Evolutionary conservation across 2,797 vertebrate species (phyloP), one percentile per base, ranked within the genome.

Genomic region (Eospalax fontanierii): DNA sequence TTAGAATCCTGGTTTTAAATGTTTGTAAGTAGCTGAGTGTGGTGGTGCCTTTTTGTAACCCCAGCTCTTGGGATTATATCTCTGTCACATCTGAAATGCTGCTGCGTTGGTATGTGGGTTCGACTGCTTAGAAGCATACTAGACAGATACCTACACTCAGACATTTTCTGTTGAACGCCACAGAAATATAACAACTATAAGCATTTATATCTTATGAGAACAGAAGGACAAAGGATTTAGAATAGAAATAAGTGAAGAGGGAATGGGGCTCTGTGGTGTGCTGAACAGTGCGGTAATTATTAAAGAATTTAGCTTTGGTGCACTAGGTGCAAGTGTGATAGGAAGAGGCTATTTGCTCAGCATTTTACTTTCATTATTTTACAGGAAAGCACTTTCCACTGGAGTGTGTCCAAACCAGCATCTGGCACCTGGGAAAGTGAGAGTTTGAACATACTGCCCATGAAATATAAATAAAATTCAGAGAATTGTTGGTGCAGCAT

Each of bases 381-480:
- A 96, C 40, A 96, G 92, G 92, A 95, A 97, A 97, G 94, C 92
- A 95, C 95, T 95, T 97, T 96, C 90, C 78, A 95, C 91, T 97
- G 96, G 97, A 97, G 61, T 93, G 81, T 93, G 46, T 97, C 97
- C 97, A 97, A 96, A 94, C 87, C 92, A 94, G 93, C 97, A 97
- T 97, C 96, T 97, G 96, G 95, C 97, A 97, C 96, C 96, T 97
- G 96, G 73, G 87, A 88, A 92, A 97, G 96, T 92, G 92, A 97
- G 92, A 96, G 94, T 86, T 94, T 7, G 80, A 96, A 95, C 86
- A 95, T 87, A 90, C 94, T 91, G 89, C 61, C 73, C 89, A 91
- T 96, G 94, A 97, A 97, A 97, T 97, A 97, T 76, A 96, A 96
- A 96, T 97, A 97, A 97, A 96, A 95, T 91, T 79, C 93, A 94